Percentiles rank a stretch among this genome's conserved stretches.
Evolutionary conservation across 2,888 invertebrate species (phyloP).

Genomic region (Allophyes oxyacanthae): DNA sequence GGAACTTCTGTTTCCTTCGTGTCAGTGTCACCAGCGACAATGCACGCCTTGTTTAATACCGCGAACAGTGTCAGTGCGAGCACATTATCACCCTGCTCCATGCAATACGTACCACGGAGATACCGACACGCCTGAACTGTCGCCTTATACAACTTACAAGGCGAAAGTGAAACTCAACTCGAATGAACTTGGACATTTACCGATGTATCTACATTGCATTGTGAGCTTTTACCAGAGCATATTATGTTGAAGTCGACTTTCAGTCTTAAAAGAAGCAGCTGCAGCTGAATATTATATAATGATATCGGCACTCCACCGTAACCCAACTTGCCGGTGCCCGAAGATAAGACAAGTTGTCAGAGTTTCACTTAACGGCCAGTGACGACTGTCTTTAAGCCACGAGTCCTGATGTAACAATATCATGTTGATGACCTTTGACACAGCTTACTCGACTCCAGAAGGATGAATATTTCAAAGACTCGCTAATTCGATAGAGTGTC

Average conservation of each 20-base stretch:
- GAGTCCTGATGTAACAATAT: neutral
- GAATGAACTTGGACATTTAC: too few relatives aligned
- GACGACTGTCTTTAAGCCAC: neutral
- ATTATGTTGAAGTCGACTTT: too few relatives aligned
- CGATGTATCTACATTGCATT: too few relatives aligned
- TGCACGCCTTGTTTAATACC: neutral
- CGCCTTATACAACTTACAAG: neutral
- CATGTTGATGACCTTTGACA: neutral
- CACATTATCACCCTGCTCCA: conserved; percentile 2
- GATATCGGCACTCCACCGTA: too few relatives aligned
- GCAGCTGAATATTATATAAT: too few relatives aligned
- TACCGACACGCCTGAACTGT: neutral
- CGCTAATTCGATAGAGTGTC: neutral
- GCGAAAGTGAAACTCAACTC: neutral
- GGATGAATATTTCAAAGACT: neutral
- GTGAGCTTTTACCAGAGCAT: too few relatives aligned
- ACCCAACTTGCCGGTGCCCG: too few relatives aligned
- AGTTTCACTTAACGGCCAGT: too few relatives aligned
- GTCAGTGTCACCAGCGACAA: too few relatives aligned
- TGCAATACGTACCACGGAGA: neutral
- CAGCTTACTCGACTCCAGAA: neutral
- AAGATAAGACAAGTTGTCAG: too few relatives aligned
- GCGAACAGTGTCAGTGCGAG: neutral
- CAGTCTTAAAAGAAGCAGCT: too few relatives aligned
- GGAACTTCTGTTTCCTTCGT: too few relatives aligned